These are phyloP conservation scores for Ophion ventricosus DNA, from an alignment of 2,888 invertebrate genomes.

Conservation along the genomic window DNA sequence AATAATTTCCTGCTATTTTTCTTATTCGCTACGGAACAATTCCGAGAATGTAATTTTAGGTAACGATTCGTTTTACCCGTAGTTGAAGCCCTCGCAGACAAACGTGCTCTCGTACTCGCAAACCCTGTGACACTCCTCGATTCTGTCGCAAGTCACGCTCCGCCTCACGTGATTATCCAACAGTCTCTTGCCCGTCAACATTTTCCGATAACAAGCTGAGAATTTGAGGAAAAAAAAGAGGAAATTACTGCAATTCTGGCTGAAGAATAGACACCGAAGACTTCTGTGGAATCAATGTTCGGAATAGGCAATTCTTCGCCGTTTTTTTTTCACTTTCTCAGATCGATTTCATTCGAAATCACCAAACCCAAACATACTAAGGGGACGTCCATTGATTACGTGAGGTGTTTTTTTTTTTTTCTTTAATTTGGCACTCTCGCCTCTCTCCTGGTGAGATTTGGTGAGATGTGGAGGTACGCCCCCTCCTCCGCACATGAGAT, in stretches of 20 bases:
- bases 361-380: no score
- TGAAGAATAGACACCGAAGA: not conserved
- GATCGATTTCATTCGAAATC: no score
- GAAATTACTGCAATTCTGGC: not conserved
- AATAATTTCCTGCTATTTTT: not conserved
- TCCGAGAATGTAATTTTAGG: no score
- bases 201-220: slow-evolving; percentile 91
- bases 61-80: slow-evolving; percentile 84
- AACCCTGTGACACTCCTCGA: slow-evolving; percentile 90
- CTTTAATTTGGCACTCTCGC: no score
- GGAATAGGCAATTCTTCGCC: not conserved
- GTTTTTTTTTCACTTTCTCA: not conserved
- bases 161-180: slow-evolving; percentile 88
- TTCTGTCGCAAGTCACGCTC: slow-evolving; percentile 88
- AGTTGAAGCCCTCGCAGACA: slow-evolving; percentile 93
- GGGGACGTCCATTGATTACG: no score
- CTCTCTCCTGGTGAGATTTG: no score
- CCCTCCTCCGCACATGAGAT: no score
- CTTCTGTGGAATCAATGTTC: not conserved
- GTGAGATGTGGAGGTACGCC: no score
- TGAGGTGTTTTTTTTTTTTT: no score
- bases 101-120: slow-evolving; percentile 91
- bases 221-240: slow-evolving; percentile 73
- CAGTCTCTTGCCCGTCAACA: slow-evolving; percentile 90
- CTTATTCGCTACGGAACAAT: not conserved